phyloP scores from a whole-genome alignment of 1,140 invertebrate genomes.

The Tribolium castaneum region DNA sequence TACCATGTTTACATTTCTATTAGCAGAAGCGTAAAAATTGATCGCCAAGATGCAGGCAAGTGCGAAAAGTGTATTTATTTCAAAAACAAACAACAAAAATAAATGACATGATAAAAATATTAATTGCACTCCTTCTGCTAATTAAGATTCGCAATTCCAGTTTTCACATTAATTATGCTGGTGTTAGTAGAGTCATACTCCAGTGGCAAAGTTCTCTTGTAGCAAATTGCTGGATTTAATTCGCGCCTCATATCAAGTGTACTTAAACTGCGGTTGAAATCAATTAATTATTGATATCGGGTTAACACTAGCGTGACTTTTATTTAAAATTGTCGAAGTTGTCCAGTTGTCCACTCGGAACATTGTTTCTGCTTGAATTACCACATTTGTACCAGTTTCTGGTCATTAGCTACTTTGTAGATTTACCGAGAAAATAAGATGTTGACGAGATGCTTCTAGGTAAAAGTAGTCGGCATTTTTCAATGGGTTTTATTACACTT shows the following conservation, averaged over 20 bases:
- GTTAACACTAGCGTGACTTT: background rate
- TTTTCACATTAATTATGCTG: background rate
- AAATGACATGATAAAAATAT: too few relatives aligned
- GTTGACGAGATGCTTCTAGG: background rate
- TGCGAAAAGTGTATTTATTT: too few relatives aligned
- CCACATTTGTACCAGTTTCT: background rate
- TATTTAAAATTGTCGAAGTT: background rate
- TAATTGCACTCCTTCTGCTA: background rate
- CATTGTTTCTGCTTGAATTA: background rate
- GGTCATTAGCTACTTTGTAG: background rate
- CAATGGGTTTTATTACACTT: background rate
- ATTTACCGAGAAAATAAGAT: background rate
- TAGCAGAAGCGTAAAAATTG: background rate
- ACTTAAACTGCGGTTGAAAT: background rate
- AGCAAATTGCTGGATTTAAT: background rate
- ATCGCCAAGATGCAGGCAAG: too few relatives aligned
- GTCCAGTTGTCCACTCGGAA: background rate
- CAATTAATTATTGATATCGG: background rate
- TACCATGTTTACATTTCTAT: background rate
- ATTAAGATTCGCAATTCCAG: background rate
- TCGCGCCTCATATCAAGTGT: background rate
- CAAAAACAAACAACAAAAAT: too few relatives aligned
- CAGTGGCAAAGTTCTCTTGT: background rate
- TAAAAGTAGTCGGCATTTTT: background rate
- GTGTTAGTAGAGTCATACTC: background rate